Evolutionary conservation across 53 echinoderm and acorn worm species (phyloP).

Genomic region (Luidia sarsii): DNA sequence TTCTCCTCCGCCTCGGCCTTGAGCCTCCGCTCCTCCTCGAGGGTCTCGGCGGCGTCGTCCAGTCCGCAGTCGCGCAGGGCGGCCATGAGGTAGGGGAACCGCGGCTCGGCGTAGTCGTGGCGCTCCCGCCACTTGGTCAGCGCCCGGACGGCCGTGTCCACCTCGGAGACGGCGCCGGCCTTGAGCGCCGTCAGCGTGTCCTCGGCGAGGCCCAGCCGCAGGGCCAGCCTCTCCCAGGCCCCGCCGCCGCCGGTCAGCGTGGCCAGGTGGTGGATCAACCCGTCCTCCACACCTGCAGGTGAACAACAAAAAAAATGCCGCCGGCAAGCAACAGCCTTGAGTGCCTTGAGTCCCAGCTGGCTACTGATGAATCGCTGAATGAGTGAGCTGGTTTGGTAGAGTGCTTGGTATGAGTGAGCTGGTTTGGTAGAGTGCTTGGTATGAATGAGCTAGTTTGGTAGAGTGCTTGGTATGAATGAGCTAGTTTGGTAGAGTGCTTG

Average conservation of each 20-base stretch:
- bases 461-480: too few species aligned
- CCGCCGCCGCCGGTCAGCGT: conserved; percentile 20
- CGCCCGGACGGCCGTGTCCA: conserved; percentile 14
- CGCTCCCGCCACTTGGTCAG: conserved; percentile 45
- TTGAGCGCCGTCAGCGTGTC: neutral
- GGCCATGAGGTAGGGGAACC: neutral
- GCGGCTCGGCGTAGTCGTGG: conserved; percentile 25
- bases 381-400: too few species aligned
- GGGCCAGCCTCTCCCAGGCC: conserved; percentile 9
- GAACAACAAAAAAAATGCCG: neutral
- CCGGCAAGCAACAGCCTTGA: too few species aligned
- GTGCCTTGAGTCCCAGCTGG: too few species aligned
- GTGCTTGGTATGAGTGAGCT: too few species aligned
- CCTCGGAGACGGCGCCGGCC: neutral
- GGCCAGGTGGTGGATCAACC: conserved; percentile 28
- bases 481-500: too few species aligned
- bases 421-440: too few species aligned
- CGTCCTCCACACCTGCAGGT: conserved; percentile 36
- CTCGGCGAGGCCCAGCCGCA: conserved; percentile 3
- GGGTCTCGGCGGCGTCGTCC: neutral
- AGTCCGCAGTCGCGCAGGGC: conserved; percentile 13
- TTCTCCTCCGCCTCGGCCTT: too few species aligned
- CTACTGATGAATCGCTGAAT: too few species aligned
- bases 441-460: too few species aligned
- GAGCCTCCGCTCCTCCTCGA: neutral